These are phyloP conservation scores for Sphaerodactylus townsendi DNA, from an alignment of 2,113 vertebrate genomes.

Conservation along the genomic window DNA sequence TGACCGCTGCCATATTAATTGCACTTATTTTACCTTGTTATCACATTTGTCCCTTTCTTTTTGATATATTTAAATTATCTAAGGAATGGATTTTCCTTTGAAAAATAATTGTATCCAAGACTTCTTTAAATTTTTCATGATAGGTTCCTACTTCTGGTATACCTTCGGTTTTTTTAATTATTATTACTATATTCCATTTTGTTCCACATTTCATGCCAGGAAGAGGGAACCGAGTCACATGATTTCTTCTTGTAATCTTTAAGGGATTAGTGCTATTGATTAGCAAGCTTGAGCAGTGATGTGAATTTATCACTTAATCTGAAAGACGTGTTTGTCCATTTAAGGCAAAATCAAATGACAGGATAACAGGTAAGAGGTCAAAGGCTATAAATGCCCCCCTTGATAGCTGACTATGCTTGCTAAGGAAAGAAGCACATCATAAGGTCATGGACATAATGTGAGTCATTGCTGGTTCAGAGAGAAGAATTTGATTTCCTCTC, in stretches of 20 bases:
- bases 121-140: background rate
- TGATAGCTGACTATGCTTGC: background rate
- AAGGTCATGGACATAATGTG: conserved; percentile 20
- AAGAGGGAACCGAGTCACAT: conserved; percentile 50
- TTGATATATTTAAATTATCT: too few relatives aligned
- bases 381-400: conserved; percentile 29
- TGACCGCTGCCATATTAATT: background rate
- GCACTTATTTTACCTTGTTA: background rate
- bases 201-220: conserved; percentile 32
- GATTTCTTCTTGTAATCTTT: conserved; percentile 50
- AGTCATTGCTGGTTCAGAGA: background rate
- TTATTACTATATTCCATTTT: conserved; percentile 12
- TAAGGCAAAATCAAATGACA: conserved; percentile 58
- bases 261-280: conserved; percentile 65
- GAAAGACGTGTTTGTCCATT: conserved; percentile 67
- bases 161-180: conserved; percentile 30
- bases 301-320: conserved; percentile 64
- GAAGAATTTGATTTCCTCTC: background rate
- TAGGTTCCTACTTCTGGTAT: conserved; percentile 2
- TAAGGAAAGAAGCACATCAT: conserved; percentile 25
- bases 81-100: background rate
- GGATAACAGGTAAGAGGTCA: conserved; percentile 25
- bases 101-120: background rate
- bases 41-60: background rate
- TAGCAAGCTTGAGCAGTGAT: conserved; percentile 54